phyloP scores from a whole-genome alignment of 2,888 invertebrate genomes.

The Diloba caeruleocephala region DNA sequence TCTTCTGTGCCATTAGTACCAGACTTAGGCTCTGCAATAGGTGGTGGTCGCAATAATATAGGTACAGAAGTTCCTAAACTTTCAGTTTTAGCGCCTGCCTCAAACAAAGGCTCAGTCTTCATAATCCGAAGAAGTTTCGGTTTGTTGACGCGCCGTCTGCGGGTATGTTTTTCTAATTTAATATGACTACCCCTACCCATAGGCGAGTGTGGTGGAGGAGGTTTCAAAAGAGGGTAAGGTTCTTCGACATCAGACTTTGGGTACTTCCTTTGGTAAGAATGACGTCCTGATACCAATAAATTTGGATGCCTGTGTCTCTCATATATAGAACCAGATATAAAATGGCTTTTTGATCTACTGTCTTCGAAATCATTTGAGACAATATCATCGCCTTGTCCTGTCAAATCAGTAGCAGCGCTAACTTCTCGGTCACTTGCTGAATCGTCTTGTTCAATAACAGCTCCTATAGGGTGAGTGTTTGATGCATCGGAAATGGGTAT shows the following conservation, averaged over 20 bases:
- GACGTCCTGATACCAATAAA: slow-evolving; percentile 65
- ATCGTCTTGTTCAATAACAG: slow-evolving; percentile 83
- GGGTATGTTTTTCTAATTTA: slow-evolving; percentile 69
- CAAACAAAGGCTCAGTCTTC: slow-evolving; percentile 78
- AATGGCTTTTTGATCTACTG: slow-evolving; percentile 67
- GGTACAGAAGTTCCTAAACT: slow-evolving; percentile 65
- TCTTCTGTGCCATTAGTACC: slow-evolving; percentile 40
- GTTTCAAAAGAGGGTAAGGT: slow-evolving; percentile 83
- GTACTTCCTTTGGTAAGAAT: slow-evolving; percentile 72
- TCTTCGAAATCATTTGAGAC: slow-evolving; percentile 63
- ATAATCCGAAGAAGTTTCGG: slow-evolving; percentile 71
- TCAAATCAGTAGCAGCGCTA: slow-evolving; percentile 65
- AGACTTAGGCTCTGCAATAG: slow-evolving; percentile 69
- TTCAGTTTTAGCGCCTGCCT: slow-evolving; percentile 67
- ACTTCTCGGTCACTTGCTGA: slow-evolving; percentile 68
- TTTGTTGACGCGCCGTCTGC: slow-evolving; percentile 72
- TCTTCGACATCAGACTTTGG: slow-evolving; percentile 74
- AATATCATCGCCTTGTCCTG: slow-evolving; percentile 68
- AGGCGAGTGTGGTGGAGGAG: slow-evolving; percentile 74
- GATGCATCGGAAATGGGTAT: slow-evolving; percentile 81
- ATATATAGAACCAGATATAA: slow-evolving; percentile 61
- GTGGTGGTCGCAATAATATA: slow-evolving; percentile 71
- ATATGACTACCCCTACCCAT: slow-evolving; percentile 64
- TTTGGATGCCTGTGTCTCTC: slow-evolving; percentile 76
- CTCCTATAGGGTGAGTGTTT: slow-evolving; percentile 82